Evolutionary conservation across 2,797 vertebrate species (phyloP).

Genomic region (Onychomys torridus): DNA sequence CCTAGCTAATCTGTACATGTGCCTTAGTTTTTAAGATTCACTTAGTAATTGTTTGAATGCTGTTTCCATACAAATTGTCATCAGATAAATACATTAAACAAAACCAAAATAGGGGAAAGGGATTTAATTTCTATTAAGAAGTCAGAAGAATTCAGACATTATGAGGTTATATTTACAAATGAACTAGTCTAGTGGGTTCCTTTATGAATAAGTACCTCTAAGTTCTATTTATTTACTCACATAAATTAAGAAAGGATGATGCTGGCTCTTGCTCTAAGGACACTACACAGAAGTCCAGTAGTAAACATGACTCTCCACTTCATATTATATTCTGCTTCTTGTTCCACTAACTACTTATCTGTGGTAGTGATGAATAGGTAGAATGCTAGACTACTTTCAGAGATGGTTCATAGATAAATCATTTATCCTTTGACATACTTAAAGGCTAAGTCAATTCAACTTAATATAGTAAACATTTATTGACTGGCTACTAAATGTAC

Average conservation of each 20-base stretch:
- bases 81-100: not conserved
- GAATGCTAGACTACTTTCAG: not conserved
- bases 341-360: not conserved
- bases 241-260: conserved; percentile 26
- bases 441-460: conserved; percentile 52
- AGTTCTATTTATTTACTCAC: not conserved
- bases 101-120: not conserved
- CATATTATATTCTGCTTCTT: not conserved
- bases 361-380: not conserved
- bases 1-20: not conserved
- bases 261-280: not conserved
- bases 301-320: not conserved
- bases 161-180: not conserved
- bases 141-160: conserved; percentile 3
- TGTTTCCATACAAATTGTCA: conserved; percentile 45
- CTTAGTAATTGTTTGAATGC: conserved; percentile 21
- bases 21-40: not conserved
- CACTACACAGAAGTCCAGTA: not conserved
- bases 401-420: conserved; percentile 49
- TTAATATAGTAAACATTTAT: conserved; percentile 64
- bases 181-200: not conserved
- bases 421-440: conserved; percentile 44
- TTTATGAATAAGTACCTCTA: not conserved
- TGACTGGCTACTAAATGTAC: conserved; percentile 36
- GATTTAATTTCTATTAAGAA: not conserved